Percentiles rank a stretch among this genome's conserved stretches.
These are phyloP conservation scores for Azorinus chamasolen DNA, from an alignment of 2,888 invertebrate genomes.

Conservation along the genomic window DNA sequence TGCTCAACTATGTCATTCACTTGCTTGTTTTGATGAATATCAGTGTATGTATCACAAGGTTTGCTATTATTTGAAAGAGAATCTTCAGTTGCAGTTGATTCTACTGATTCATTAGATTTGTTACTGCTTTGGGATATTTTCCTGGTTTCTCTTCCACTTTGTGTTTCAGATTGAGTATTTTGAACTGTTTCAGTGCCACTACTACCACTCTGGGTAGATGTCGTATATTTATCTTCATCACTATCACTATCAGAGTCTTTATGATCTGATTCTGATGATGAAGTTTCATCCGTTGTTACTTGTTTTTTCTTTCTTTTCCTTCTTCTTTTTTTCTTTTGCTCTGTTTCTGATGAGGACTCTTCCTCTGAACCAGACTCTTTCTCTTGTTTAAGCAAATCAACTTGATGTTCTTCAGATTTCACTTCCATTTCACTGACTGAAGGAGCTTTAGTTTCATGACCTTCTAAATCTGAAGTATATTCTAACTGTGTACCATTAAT, in stretches of 20 bases:
- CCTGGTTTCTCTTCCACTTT: too few relatives aligned
- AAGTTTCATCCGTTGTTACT: constrained; percentile 23
- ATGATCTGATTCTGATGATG: constrained; percentile 29
- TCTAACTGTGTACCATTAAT: neutral
- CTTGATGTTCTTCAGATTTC: neutral
- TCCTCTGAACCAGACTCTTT: too few relatives aligned
- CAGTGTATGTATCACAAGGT: neutral
- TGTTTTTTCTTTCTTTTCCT: constrained; percentile 40
- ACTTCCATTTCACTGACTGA: neutral
- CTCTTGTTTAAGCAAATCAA: too few relatives aligned
- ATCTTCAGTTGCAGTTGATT: neutral
- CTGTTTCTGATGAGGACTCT: neutral
- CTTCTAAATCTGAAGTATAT: neutral
- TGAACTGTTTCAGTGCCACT: neutral
- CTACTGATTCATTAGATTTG: neutral
- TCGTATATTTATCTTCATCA: neutral
- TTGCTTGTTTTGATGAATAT: neutral
- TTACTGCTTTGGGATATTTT: too few relatives aligned
- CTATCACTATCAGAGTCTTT: constrained; percentile 29
- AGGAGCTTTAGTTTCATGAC: neutral
- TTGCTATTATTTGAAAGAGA: neutral
- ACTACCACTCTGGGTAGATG: too few relatives aligned
- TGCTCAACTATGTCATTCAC: neutral
- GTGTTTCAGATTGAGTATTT: too few relatives aligned
- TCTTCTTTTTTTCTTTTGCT: constrained; percentile 24